These are phyloP conservation scores for Scaeva pyrastri DNA, from an alignment of 2,888 invertebrate genomes.

Conservation along the genomic window DNA sequence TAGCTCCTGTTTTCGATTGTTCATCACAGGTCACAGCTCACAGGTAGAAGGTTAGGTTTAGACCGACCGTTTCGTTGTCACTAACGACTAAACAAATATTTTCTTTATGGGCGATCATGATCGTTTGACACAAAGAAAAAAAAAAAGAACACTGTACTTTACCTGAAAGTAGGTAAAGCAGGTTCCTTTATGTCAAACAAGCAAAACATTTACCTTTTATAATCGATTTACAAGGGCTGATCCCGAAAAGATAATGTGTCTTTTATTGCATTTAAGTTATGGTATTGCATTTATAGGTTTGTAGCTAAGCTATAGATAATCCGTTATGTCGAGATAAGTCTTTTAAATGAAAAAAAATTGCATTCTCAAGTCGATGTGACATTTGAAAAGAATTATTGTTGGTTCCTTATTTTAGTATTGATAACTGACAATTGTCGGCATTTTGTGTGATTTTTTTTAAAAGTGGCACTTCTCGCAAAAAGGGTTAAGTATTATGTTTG, in stretches of 20 bases:
- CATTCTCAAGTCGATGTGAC: constrained; percentile 7
- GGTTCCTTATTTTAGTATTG: neutral
- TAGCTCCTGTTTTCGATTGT: constrained; percentile 66
- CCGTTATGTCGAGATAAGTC: constrained; percentile 62
- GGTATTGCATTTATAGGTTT: constrained; percentile 4
- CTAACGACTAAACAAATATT: constrained; percentile 43
- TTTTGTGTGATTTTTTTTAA: no score
- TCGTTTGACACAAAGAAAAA: constrained; percentile 1
- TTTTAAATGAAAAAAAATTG: constrained; percentile 38
- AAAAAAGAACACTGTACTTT: neutral
- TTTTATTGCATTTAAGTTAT: constrained; percentile 17
- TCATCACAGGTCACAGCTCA: constrained; percentile 39
- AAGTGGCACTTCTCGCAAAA: no score
- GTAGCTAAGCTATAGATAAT: constrained; percentile 25
- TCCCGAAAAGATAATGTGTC: constrained; percentile 14
- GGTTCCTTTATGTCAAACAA: constrained; percentile 21
- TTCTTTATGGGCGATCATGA: constrained; percentile 38
- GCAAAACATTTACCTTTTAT: constrained; percentile 65
- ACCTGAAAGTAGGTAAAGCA: neutral
- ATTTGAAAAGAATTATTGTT: neutral
- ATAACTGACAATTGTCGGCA: no score
- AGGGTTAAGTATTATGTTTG: no score
- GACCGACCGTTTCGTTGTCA: neutral
- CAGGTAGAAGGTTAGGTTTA: no score
- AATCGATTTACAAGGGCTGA: constrained; percentile 63